Conservation (phyloP, 2,113 vertebrate genomes). For the Macquaria australasica region DNA sequence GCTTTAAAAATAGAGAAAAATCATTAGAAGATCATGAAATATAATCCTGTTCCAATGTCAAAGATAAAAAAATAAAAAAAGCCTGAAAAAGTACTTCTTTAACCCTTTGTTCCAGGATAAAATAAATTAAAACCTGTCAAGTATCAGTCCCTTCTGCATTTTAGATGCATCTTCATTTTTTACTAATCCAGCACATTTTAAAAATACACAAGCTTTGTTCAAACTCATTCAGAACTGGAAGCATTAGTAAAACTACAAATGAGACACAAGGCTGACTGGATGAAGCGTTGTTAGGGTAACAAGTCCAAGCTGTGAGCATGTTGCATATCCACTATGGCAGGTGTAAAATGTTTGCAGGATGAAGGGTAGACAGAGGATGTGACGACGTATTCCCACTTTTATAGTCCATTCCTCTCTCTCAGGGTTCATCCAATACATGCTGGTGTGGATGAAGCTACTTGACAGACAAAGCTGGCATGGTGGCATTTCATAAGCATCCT, state of each 20-base stretch:
- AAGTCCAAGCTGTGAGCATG: slow-evolving; percentile 34
- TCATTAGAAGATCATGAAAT: too few species aligned
- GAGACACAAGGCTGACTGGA: slow-evolving; percentile 19
- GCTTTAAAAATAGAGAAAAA: too few species aligned
- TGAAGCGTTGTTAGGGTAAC: slow-evolving; percentile 35
- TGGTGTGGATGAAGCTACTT: slow-evolving; percentile 55
- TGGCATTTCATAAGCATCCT: slow-evolving; percentile 10
- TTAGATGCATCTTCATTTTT: neutral
- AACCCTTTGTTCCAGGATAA: slow-evolving; percentile 5
- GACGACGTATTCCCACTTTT: neutral
- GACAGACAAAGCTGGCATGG: slow-evolving; percentile 28
- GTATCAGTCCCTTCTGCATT: neutral
- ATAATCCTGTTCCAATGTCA: neutral
- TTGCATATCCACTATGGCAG: neutral
- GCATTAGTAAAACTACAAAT: slow-evolving; percentile 42
- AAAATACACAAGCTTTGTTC: slow-evolving; percentile 51
- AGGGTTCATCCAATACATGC: slow-evolving; percentile 34
- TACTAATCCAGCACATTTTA: slow-evolving; percentile 1
- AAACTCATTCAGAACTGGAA: slow-evolving; percentile 34
- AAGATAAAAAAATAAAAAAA: neutral
- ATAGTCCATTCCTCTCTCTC: slow-evolving; percentile 8
- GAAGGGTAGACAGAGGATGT: neutral
- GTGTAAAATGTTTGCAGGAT: neutral
- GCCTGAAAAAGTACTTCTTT: slow-evolving; percentile 14
- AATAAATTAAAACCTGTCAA: slow-evolving; percentile 17